Evolutionary conservation across 2,888 invertebrate species (phyloP).

Genomic region (Seira ritae): DNA sequence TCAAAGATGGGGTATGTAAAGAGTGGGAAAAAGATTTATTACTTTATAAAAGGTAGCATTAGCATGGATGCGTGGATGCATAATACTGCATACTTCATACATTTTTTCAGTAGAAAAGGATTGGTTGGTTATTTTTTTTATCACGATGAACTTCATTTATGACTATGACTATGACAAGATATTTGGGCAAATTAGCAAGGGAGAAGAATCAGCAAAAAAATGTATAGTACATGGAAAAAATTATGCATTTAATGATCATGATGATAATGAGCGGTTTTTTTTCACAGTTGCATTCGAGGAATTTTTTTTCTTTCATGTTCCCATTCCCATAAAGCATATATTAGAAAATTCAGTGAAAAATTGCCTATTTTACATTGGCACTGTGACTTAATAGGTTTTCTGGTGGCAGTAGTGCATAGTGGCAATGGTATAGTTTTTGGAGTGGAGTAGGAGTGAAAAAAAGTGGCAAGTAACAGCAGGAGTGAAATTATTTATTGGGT

Average conservation of each 20-base stretch:
- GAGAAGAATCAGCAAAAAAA: neutral
- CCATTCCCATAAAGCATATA: neutral
- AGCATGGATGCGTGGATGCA: too few species aligned
- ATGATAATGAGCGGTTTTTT: neutral
- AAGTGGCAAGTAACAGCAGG: constrained; percentile 64
- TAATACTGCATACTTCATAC: too few species aligned
- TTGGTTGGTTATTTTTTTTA: too few species aligned
- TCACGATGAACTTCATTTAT: too few species aligned
- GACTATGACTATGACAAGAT: too few species aligned
- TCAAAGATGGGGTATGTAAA: neutral
- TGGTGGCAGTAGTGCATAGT: constrained; percentile 4
- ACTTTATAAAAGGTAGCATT: constrained; percentile 40
- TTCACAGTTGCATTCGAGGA: neutral
- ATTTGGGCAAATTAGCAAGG: constrained; percentile 39
- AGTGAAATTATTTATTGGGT: constrained; percentile 66
- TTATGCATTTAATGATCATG: neutral
- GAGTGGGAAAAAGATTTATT: constrained; percentile 44
- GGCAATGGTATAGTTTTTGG: too few species aligned
- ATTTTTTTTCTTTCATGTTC: neutral
- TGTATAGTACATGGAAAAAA: too few species aligned
- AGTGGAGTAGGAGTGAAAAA: constrained; percentile 23
- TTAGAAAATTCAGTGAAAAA: too few species aligned
- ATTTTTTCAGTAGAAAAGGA: too few species aligned
- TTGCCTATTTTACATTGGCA: too few species aligned
- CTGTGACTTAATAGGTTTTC: too few species aligned